Percentiles rank a stretch among this genome's conserved stretches.
phyloP scores from a whole-genome alignment of 2,113 vertebrate genomes.

The Leptobrachium leishanense region DNA sequence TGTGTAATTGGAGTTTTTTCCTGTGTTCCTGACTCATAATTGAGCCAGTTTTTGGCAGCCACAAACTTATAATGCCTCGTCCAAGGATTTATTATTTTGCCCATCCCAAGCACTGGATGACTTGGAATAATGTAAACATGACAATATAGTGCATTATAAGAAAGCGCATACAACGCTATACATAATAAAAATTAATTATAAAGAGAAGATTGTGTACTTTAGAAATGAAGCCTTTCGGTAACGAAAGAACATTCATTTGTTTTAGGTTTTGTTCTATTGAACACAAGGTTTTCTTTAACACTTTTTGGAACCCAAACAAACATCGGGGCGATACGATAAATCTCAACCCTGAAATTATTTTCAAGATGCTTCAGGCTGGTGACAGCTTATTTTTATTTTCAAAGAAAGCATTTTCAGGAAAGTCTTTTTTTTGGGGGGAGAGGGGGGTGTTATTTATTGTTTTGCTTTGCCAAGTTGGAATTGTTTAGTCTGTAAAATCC shows the following conservation, averaged over 20 bases:
- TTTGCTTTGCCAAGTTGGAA: conserved; percentile 77
- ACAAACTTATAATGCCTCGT: no score
- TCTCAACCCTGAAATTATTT: conserved; percentile 61
- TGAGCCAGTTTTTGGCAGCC: no score
- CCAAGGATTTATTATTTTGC: no score
- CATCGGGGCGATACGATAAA: conserved; percentile 55
- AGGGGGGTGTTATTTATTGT: conserved; percentile 81
- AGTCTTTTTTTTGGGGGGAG: no score
- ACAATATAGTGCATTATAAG: no score
- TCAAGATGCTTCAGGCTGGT: conserved; percentile 59
- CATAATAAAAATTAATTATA: no score
- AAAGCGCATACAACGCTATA: no score
- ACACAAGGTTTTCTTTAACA: conserved; percentile 38
- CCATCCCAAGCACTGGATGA: no score
- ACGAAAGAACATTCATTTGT: neutral
- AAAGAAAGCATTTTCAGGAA: conserved; percentile 76
- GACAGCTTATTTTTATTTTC: conserved; percentile 72
- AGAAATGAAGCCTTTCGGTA: neutral
- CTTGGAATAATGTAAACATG: no score
- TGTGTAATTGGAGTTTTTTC: no score
- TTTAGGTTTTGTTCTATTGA: conserved; percentile 49
- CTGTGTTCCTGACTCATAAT: no score
- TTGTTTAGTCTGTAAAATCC: conserved; percentile 94
- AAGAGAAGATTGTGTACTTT: no score
- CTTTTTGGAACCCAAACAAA: conserved; percentile 60